Evolutionary conservation across 2,888 invertebrate genomes (phyloP).

Genomic region (Poecilobothrus nobilitatus): DNA sequence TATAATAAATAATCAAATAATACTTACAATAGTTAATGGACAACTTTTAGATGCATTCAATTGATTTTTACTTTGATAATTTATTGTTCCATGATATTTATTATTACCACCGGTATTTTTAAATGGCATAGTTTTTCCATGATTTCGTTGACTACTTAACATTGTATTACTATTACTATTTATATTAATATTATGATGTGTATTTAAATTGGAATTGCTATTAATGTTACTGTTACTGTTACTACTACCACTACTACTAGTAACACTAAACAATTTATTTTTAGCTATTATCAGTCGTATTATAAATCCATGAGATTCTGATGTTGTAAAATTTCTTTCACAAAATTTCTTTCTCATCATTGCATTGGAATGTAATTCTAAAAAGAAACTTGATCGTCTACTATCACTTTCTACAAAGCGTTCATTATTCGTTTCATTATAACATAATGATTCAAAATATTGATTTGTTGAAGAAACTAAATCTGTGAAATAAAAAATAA

Average conservation of each 20-base stretch:
- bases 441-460: constrained; percentile 40
- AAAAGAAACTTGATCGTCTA: constrained; percentile 41
- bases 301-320: constrained; percentile 39
- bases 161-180: constrained; percentile 9
- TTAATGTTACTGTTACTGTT: constrained; percentile 5
- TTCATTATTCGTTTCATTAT: constrained; percentile 32
- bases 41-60: constrained; percentile 33
- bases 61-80: constrained; percentile 21
- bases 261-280: constrained; percentile 20
- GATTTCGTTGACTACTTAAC: neutral
- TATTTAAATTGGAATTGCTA: neutral
- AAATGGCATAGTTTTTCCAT: constrained; percentile 16
- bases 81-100: constrained; percentile 13
- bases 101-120: neutral
- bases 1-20: too few relatives aligned
- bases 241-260: constrained; percentile 21
- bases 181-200: neutral
- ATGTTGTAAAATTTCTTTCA: constrained; percentile 38
- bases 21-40: constrained; percentile 41
- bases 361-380: constrained; percentile 37
- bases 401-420: constrained; percentile 41
- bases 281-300: constrained; percentile 35
- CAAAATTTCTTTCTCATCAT: constrained; percentile 32
- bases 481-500: constrained; percentile 31
- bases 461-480: constrained; percentile 33